phyloP scores from a whole-genome alignment of 1,140 invertebrate genomes.

The Orussus abietinus region DNA sequence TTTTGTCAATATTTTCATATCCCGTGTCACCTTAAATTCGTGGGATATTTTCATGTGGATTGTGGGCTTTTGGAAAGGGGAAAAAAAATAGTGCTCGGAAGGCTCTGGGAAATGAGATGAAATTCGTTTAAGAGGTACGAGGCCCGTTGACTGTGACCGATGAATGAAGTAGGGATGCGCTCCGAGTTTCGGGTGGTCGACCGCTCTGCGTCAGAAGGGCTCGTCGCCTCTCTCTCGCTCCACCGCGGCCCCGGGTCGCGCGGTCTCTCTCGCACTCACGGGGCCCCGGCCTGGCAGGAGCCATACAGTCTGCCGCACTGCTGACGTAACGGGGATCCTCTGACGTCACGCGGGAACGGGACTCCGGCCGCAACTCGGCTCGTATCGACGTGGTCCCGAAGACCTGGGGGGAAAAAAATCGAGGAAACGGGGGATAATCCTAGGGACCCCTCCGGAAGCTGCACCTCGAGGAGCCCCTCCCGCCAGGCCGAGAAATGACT shows the following conservation, averaged over 20 bases:
- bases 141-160: conserved; percentile 36
- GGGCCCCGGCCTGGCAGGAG: background rate
- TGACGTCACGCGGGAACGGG: conserved; percentile 35
- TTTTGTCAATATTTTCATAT: too few species aligned
- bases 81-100: background rate
- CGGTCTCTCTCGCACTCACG: background rate
- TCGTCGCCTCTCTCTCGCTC: conserved; percentile 3
- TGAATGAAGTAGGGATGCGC: conserved; percentile 38
- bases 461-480: too few species aligned
- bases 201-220: conserved; percentile 30
- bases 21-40: too few species aligned
- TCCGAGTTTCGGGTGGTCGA: conserved; percentile 40
- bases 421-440: too few species aligned
- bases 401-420: too few species aligned
- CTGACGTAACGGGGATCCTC: conserved; percentile 33
- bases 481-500: too few species aligned
- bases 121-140: background rate
- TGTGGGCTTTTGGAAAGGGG: background rate
- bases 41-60: too few species aligned
- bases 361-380: too few species aligned
- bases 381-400: too few species aligned
- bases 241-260: conserved; percentile 10
- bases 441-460: too few species aligned
- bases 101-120: too few species aligned
- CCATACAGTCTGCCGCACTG: conserved; percentile 30